Percentiles rank a stretch among this genome's conserved stretches.
Conservation (phyloP, 1,140 invertebrate genomes). For the Bombus polaris region DNA sequence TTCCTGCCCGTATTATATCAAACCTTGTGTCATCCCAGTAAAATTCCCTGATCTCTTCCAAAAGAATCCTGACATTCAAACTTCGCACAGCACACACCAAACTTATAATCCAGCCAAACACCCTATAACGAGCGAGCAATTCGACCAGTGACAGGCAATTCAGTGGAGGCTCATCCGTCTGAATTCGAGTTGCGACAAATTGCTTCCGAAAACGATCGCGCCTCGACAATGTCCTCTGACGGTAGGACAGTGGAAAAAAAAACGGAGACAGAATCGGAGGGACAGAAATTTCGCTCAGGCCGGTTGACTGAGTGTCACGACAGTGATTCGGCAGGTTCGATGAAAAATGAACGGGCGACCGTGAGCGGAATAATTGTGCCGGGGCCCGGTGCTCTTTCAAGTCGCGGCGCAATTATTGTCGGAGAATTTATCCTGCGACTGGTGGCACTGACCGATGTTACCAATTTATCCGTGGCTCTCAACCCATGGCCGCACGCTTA, state of each 20-base stretch:
- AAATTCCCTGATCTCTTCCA: neutral
- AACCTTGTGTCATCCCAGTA: neutral
- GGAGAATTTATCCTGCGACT: slow-evolving; percentile 48
- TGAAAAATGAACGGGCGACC: slow-evolving; percentile 66
- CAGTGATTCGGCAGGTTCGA: slow-evolving; percentile 66
- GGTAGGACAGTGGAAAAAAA: neutral
- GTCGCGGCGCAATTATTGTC: slow-evolving; percentile 54
- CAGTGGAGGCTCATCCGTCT: neutral
- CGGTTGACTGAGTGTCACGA: slow-evolving; percentile 38
- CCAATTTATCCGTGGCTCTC: slow-evolving; percentile 48
- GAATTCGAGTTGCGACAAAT: slow-evolving; percentile 55
- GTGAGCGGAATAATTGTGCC: slow-evolving; percentile 70
- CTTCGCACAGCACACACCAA: too few species aligned
- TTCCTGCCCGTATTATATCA: too few species aligned
- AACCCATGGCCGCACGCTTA: slow-evolving; percentile 1
- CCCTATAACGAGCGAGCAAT: neutral
- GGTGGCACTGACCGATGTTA: slow-evolving; percentile 61
- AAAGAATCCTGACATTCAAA: neutral
- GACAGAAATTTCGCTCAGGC: neutral
- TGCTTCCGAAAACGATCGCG: slow-evolving; percentile 40
- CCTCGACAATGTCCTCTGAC: neutral
- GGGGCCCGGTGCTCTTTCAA: slow-evolving; percentile 27
- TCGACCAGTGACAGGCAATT: neutral
- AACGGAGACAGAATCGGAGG: neutral
- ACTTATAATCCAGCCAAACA: too few species aligned